These are phyloP conservation scores for Heteromyza rotundicornis DNA, from an alignment of 2,888 invertebrate genomes.

Conservation along the genomic window DNA sequence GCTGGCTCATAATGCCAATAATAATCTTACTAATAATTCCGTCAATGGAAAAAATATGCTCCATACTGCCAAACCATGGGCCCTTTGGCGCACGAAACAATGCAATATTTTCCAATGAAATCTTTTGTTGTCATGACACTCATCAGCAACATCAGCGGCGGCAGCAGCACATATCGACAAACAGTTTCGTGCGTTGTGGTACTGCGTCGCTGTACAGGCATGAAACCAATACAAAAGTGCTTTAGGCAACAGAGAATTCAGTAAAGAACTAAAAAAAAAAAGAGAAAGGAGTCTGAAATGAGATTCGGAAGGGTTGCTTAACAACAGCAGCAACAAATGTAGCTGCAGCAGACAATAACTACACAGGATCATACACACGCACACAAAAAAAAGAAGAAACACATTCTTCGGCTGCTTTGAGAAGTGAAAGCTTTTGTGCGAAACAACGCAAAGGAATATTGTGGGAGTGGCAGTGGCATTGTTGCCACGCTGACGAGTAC, in stretches of 20 bases:
- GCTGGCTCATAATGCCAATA: no score
- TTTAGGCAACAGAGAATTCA: neutral
- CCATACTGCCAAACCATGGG: no score
- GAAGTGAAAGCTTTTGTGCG: neutral
- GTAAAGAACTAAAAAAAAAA: neutral
- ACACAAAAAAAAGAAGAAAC: neutral
- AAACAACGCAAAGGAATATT: neutral
- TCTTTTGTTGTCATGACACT: constrained; percentile 1
- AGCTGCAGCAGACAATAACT: neutral
- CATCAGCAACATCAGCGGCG: neutral
- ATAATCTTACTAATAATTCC: no score
- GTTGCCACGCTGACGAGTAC: neutral
- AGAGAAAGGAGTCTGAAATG: neutral
- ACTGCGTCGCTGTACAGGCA: no score
- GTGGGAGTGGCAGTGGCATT: neutral
- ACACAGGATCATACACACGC: neutral
- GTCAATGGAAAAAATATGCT: no score
- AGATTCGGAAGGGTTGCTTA: neutral
- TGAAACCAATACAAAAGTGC: neutral
- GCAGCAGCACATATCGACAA: neutral
- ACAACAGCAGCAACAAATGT: neutral
- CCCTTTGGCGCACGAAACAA: no score
- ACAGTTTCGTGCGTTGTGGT: no score
- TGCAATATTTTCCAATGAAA: no score
- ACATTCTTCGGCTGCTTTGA: neutral